Evolutionary conservation across 2,888 invertebrate genomes (phyloP), one percentile per base, ranked within the genome.

Genomic region (Arenicola marina): DNA sequence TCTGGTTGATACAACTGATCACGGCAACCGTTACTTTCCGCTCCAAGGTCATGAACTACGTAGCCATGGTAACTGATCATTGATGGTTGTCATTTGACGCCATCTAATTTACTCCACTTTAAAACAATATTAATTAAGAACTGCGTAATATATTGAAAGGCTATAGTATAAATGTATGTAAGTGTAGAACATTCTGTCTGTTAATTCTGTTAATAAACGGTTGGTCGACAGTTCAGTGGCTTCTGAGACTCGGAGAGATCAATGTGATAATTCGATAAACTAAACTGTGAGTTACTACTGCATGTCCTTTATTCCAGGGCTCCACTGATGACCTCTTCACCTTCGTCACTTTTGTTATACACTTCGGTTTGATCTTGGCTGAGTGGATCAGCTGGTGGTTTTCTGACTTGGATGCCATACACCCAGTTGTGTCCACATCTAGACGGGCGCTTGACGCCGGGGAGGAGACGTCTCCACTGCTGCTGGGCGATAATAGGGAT

Each of bases 1-100:
- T 61, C 55, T 69, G 67, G 67, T 24, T 69, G 26, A 21, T 67
- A 11, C 56, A 53, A 32, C 29, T 63, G n/a, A 18, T 67, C 32
- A 26, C 48, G 21, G 65, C 51, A 15, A 28, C 60, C 34, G 15
- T 69, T 11, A 55, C 60, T 11, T 57, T 61, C 53, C 31, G 61
- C 34, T 65, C 65, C n/a, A 56, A 38, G 26, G 18, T 56, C 7
- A 18, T 48, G 21, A 11, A 21, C 18, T 48, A 21, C 7, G 7
- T 21, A 21, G 24, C 11, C 24, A 21, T 7, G 24, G 15, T 11
- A 21, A 21, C 7, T 48, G 18, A 11, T 18, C n/a, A n/a, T n/a
- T n/a, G n/a, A n/a, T n/a, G n/a, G n/a, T n/a, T n/a, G n/a, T n/a
- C n/a, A n/a, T n/a, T n/a, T n/a, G n/a, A n/a, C n/a, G n/a, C n/a